Conservation (phyloP, 2,888 invertebrate genomes). For the Unio pictorum region DNA sequence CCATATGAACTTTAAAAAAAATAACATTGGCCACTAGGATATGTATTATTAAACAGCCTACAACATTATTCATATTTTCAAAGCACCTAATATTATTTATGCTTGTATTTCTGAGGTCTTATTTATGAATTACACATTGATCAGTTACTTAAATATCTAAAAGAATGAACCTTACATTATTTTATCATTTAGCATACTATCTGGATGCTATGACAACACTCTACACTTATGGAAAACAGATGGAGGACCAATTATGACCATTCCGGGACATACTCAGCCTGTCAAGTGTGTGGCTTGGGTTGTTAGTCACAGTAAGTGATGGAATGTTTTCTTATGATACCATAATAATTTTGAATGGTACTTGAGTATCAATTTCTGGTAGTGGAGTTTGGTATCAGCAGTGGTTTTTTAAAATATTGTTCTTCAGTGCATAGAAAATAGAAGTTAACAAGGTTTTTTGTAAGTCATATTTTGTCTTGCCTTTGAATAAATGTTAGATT, state of each 20-base stretch:
- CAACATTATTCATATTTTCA: not conserved
- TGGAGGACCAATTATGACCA: constrained; percentile 86
- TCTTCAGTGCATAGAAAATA: too few relatives aligned
- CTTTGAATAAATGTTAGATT: too few relatives aligned
- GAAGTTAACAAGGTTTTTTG: too few relatives aligned
- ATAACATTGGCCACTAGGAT: too few relatives aligned
- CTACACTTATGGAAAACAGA: constrained; percentile 90
- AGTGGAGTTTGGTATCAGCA: not conserved
- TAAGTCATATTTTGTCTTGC: too few relatives aligned
- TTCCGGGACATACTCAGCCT: constrained; percentile 89
- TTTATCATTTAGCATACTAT: constrained; percentile 80
- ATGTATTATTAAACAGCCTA: too few relatives aligned
- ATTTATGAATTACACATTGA: not conserved
- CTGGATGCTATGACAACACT: constrained; percentile 94
- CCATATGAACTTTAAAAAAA: too few relatives aligned
- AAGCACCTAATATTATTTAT: not conserved
- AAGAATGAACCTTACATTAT: not conserved
- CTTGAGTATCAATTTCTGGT: not conserved
- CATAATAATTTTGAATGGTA: constrained; percentile 15
- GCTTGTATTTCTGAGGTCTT: not conserved
- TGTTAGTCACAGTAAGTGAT: constrained; percentile 61
- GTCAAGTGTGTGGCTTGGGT: constrained; percentile 93
- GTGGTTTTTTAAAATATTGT: not conserved
- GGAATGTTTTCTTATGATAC: too few relatives aligned
- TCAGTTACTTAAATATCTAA: not conserved